Evolutionary conservation across 2,797 vertebrate species (phyloP).

Genomic region (Poecilia gillii): DNA sequence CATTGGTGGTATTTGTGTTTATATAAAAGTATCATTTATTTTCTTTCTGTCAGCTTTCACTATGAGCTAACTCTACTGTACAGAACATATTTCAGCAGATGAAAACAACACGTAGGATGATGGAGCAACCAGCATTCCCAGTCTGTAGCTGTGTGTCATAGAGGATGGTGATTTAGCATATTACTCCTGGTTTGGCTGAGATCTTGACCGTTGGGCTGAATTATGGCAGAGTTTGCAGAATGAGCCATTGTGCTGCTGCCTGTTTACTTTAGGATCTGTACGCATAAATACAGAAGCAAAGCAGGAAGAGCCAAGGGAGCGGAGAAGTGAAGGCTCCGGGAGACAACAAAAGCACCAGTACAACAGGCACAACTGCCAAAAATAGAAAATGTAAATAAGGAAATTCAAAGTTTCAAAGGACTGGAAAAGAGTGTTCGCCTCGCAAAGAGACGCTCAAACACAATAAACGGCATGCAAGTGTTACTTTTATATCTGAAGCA

Average conservation of each 20-base stretch:
- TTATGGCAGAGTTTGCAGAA: slow-evolving; percentile 70
- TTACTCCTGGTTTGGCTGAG: slow-evolving; percentile 70
- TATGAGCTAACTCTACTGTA: slow-evolving; percentile 37
- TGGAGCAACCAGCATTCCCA: slow-evolving; percentile 53
- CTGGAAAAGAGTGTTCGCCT: slow-evolving; percentile 35
- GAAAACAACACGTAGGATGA: slow-evolving; percentile 54
- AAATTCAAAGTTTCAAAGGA: slow-evolving; percentile 49
- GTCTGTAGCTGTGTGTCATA: slow-evolving; percentile 52
- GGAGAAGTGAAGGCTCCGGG: slow-evolving; percentile 29
- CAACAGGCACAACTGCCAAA: slow-evolving; percentile 65
- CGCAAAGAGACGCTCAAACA: slow-evolving; percentile 39
- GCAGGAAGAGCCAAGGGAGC: slow-evolving; percentile 66
- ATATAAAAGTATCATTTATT: slow-evolving; percentile 48
- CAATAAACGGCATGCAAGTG: slow-evolving; percentile 46
- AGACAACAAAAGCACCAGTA: slow-evolving; percentile 64
- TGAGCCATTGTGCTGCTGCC: slow-evolving; percentile 67
- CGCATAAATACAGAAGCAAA: slow-evolving; percentile 66
- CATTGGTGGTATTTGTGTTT: slow-evolving; percentile 40
- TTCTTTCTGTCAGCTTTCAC: slow-evolving; percentile 43
- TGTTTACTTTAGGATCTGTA: slow-evolving; percentile 77
- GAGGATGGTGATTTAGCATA: slow-evolving; percentile 63
- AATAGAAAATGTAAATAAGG: slow-evolving; percentile 76
- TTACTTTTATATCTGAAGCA: slow-evolving; percentile 55
- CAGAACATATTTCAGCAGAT: slow-evolving; percentile 50
- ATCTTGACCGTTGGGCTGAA: slow-evolving; percentile 64